phyloP scores from a whole-genome alignment of 2,797 vertebrate species.

The Otus scops region DNA sequence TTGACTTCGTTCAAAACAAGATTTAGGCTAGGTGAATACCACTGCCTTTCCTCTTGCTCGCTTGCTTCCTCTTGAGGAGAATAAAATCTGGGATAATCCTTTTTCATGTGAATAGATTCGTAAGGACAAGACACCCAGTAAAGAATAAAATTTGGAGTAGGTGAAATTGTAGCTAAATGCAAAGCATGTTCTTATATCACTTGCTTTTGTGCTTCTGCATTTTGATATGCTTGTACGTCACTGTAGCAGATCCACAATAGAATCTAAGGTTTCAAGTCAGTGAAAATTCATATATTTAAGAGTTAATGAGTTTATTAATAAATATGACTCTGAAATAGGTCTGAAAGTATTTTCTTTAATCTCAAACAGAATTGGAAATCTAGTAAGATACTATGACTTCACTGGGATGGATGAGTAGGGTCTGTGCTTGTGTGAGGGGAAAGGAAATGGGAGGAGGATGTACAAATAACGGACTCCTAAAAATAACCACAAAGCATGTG shows the following conservation, averaged over 20 bases:
- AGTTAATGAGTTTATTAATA: background rate
- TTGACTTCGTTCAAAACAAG: background rate
- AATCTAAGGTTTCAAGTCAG: background rate
- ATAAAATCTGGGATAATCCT: background rate
- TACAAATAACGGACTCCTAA: conserved; percentile 50
- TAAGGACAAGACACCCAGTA: background rate
- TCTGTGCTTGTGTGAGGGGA: background rate
- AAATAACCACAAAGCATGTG: conserved; percentile 51
- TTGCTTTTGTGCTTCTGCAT: background rate
- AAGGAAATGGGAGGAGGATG: conserved; percentile 12
- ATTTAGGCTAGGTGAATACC: background rate
- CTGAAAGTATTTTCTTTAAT: background rate
- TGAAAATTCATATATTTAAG: background rate
- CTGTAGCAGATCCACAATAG: background rate
- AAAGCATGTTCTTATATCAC: background rate
- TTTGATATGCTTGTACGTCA: background rate
- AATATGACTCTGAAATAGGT: background rate
- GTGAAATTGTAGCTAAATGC: background rate
- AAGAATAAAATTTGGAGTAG: background rate
- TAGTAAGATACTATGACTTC: background rate
- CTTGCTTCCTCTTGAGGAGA: background rate
- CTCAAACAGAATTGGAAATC: background rate
- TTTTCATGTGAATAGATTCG: background rate
- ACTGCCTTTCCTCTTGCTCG: background rate
- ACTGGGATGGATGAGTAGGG: background rate